A percentile compares a stretch with the other conserved stretches of the same genome.
Evolutionary conservation across 2,888 invertebrate genomes (phyloP).

Genomic region (Bursaphelenchus okinawaensis): DNA sequence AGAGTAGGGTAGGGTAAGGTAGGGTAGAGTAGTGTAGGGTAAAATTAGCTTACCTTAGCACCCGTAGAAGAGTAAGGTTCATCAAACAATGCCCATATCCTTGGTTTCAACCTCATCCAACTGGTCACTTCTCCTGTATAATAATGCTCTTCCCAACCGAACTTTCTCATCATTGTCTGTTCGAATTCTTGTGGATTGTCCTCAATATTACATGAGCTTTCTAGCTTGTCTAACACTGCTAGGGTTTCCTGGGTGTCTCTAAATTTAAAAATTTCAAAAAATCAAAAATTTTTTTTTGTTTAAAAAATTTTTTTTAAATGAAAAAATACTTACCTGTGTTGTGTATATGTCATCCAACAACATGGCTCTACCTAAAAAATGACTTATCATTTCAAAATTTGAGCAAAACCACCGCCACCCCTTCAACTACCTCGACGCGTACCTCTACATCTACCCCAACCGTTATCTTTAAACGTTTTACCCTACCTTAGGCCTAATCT

Average conservation of each 20-base stretch:
- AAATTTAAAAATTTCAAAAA: no score
- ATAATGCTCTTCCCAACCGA: slow-evolving; percentile 93
- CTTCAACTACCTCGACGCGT: no score
- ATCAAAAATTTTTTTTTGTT: no score
- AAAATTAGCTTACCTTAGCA: slow-evolving; percentile 73
- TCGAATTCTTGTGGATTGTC: slow-evolving; percentile 62
- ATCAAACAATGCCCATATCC: slow-evolving; percentile 97
- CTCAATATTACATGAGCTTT: slow-evolving; percentile 65
- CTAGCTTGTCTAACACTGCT: slow-evolving; percentile 90
- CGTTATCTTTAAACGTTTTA: no score
- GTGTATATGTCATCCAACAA: slow-evolving; percentile 96
- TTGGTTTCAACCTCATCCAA: slow-evolving; percentile 93
- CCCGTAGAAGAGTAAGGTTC: slow-evolving; percentile 96
- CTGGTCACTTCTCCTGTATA: slow-evolving; percentile 67
- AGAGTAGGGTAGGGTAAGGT: no score
- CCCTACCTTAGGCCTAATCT: no score
- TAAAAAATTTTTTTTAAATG: slow-evolving; percentile 41
- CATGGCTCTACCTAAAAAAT: no score
- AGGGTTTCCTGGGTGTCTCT: slow-evolving; percentile 96
- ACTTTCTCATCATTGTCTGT: slow-evolving; percentile 69
- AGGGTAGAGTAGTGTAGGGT: neutral
- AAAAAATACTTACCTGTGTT: slow-evolving; percentile 66
- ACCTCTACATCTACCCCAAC: no score
- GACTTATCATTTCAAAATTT: no score
- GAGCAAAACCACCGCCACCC: no score